phyloP scores from a whole-genome alignment of 1,140 invertebrate species.

The Pectinophora gossypiella region DNA sequence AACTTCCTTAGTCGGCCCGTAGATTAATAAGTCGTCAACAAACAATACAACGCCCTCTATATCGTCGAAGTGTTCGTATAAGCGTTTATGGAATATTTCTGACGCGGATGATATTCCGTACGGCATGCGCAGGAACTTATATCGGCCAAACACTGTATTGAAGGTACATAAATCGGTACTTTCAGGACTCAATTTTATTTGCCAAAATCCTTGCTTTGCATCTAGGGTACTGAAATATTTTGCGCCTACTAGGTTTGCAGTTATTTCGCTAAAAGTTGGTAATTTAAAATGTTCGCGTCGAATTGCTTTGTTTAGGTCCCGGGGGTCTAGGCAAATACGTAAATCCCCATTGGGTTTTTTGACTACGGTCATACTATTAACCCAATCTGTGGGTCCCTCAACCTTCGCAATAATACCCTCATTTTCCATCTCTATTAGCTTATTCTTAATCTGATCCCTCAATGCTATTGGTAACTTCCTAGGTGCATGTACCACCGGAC shows the following conservation, averaged over 20 bases:
- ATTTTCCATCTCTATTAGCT: slow-evolving; percentile 7
- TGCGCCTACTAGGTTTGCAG: neutral
- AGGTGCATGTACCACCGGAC: slow-evolving; percentile 7
- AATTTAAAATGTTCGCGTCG: slow-evolving; percentile 8
- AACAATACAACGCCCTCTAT: slow-evolving; percentile 7
- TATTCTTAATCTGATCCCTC: slow-evolving; percentile 3
- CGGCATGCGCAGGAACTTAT: slow-evolving; percentile 5
- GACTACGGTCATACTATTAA: slow-evolving; percentile 60
- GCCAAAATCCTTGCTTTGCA: slow-evolving; percentile 47
- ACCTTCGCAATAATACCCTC: slow-evolving; percentile 8
- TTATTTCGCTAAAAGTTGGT: slow-evolving; percentile 4
- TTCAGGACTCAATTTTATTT: neutral
- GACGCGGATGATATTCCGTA: slow-evolving; percentile 3
- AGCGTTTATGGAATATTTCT: slow-evolving; percentile 1
- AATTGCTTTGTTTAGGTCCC: slow-evolving; percentile 5
- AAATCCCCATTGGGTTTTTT: too few species aligned
- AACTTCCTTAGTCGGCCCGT: neutral
- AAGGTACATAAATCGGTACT: slow-evolving; percentile 4
- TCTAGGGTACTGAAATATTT: slow-evolving; percentile 5
- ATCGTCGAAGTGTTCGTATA: slow-evolving; percentile 4
- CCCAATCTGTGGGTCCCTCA: slow-evolving; percentile 57
- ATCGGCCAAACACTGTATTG: neutral
- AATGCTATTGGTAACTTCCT: slow-evolving; percentile 7
- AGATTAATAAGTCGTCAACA: slow-evolving; percentile 4
- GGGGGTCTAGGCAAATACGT: slow-evolving; percentile 5